These are phyloP conservation scores for Condylura cristata DNA, from an alignment of 2,113 vertebrate genomes.

Conservation along the genomic window DNA sequence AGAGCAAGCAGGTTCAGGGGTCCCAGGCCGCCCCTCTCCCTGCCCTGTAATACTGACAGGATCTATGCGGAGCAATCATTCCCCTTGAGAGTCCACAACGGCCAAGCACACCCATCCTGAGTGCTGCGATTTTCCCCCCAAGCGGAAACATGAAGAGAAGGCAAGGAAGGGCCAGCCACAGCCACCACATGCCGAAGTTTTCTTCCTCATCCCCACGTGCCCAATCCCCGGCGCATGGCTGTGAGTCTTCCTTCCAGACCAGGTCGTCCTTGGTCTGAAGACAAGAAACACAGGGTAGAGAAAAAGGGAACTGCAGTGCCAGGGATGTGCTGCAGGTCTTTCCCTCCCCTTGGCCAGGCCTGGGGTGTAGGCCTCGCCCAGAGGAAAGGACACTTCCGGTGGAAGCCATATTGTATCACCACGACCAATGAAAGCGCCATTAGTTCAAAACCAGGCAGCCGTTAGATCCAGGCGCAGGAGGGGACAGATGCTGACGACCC, in stretches of 20 bases:
- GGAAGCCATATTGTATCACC: not conserved
- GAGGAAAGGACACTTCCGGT: not conserved
- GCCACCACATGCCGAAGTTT: not conserved
- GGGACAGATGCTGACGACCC: not conserved
- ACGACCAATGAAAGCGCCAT: not conserved
- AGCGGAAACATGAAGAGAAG: constrained; percentile 65
- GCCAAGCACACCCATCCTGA: not conserved
- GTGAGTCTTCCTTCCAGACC: not conserved
- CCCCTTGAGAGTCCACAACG: not conserved
- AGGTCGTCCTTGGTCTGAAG: no score
- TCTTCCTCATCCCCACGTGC: constrained; percentile 49
- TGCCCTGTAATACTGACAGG: no score
- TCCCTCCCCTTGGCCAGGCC: constrained; percentile 39
- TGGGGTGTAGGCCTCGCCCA: no score
- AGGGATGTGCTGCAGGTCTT: constrained; percentile 70
- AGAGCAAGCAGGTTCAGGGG: no score
- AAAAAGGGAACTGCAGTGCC: constrained; percentile 41
- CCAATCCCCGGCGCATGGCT: constrained; percentile 61
- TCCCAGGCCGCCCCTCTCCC: no score
- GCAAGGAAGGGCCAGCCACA: not conserved
- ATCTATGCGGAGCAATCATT: not conserved
- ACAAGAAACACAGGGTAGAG: not conserved
- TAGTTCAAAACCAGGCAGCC: not conserved
- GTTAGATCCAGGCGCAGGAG: constrained; percentile 18
- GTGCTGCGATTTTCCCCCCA: constrained; percentile 25